These are phyloP conservation scores for Rhabdomys pumilio DNA, from an alignment of 2,797 vertebrate species.

Conservation along the genomic window DNA sequence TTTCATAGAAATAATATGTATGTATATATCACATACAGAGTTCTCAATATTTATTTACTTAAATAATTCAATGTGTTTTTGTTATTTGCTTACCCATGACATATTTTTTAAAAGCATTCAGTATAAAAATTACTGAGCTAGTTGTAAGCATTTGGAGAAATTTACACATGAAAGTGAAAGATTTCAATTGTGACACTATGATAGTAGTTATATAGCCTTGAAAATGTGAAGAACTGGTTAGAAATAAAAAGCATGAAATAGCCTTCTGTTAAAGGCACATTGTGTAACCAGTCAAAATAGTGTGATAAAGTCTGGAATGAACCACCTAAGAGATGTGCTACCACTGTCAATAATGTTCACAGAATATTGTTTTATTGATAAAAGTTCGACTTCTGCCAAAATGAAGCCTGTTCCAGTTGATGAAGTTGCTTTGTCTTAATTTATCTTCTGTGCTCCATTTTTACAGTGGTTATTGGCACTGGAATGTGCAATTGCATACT, in stretches of 20 bases:
- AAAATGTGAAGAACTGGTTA: not conserved
- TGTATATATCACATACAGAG: not conserved
- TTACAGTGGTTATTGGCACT: not conserved
- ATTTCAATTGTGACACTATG: not conserved
- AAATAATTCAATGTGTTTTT: conserved; percentile 36
- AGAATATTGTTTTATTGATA: conserved; percentile 1
- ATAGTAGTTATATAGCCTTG: not conserved
- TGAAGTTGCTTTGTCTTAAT: not conserved
- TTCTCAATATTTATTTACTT: not conserved
- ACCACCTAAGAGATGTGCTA: not conserved
- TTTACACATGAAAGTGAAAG: not conserved
- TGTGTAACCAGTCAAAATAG: not conserved
- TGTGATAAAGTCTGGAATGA: not conserved
- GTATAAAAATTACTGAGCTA: conserved; percentile 38
- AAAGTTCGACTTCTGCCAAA: not conserved
- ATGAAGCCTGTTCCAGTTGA: not conserved
- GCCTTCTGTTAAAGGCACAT: not conserved
- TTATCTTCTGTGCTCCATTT: not conserved
- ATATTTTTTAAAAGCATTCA: not conserved
- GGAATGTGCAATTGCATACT: not conserved
- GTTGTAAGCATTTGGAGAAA: conserved; percentile 12
- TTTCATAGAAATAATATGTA: not conserved
- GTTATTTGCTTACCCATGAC: not conserved
- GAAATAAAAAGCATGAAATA: not conserved
- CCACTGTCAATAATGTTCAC: not conserved